Evolutionary conservation across 2,888 invertebrate genomes (phyloP), one percentile per base, ranked within the genome.

Genomic region (Xanthorhoe designata): DNA sequence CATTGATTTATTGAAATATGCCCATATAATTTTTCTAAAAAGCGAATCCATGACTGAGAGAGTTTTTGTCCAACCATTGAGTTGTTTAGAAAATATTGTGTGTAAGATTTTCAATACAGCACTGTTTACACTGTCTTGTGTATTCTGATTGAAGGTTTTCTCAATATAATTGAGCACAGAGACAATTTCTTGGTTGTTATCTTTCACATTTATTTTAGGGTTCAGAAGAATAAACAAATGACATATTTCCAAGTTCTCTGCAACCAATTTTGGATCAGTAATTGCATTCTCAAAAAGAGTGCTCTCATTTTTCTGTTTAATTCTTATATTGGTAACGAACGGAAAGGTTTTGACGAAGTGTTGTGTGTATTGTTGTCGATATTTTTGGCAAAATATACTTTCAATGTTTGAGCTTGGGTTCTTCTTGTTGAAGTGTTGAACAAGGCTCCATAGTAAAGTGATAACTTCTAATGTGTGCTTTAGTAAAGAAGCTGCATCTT

Each of bases 401-500:
- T 91, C 87, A 17, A 95, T 82, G 53, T 94, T 88, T 0, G 87
- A 84, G 66, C 77, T 89, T 61, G 87, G 86, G 65, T 81, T 85
- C 69, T 82, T 89, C 13, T 76, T 79, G 68, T 87, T 83, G 54
- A 86, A 83, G 77, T 89, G 80, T 54, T 84, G 77, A 10, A 91
- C 76, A 57, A 91, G 79, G 9, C 91, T 89, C 90, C 94, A 95
- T n/a, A 97, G 83, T 56, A 95, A 88, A 60, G 94, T 90, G 57
- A 96, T 92, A 1, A 96, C 95, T 73, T 95, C 94, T 52, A 96
- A 87, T 32, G 95, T 93, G 69, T 95, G 94, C 79, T 94, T 95
- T 8, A 97, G 85, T 38, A 96, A 91, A 42, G 91, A 83, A 1
- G 95, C 94, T 18, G 95, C 95, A 86, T 97, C 97, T 69, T 94